Percentiles rank a stretch among this genome's conserved stretches.
phyloP scores from a whole-genome alignment of 1,140 invertebrate genomes.

The Saccostrea cuccullata region DNA sequence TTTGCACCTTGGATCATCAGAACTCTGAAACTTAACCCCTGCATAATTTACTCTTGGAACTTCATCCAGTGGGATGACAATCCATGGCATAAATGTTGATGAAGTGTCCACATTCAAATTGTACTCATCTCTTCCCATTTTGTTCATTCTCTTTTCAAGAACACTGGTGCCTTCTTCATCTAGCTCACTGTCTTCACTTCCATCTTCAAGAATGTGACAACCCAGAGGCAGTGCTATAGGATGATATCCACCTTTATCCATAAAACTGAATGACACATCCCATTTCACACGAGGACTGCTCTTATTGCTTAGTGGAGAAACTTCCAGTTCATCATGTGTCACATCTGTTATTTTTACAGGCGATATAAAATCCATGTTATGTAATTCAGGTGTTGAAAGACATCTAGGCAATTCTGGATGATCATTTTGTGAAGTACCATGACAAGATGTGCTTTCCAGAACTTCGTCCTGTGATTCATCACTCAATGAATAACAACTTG shows the following conservation, averaged over 20 bases:
- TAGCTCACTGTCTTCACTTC: background rate
- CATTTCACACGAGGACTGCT: background rate
- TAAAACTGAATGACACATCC: slow-evolving; percentile 34
- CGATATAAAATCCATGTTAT: background rate
- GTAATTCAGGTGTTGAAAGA: background rate
- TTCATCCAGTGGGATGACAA: slow-evolving; percentile 38
- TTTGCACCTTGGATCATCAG: background rate
- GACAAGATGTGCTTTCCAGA: background rate
- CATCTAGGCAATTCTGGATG: background rate
- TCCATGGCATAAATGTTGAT: slow-evolving; percentile 36
- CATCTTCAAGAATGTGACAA: slow-evolving; percentile 38
- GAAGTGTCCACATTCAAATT: slow-evolving; percentile 40
- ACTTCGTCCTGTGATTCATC: no score
- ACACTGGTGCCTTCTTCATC: background rate
- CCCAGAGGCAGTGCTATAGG: slow-evolving; percentile 40
- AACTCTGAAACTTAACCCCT: background rate
- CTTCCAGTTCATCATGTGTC: background rate
- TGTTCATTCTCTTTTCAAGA: slow-evolving; percentile 28
- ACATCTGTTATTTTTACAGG: background rate
- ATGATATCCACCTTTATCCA: slow-evolving; percentile 43
- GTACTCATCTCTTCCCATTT: slow-evolving; percentile 40
- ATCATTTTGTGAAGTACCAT: background rate
- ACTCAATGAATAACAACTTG: no score
- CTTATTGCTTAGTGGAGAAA: background rate
- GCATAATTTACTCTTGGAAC: slow-evolving; percentile 29